Conservation (phyloP, 2,113 vertebrate species). For the Nibea coibor region DNA sequence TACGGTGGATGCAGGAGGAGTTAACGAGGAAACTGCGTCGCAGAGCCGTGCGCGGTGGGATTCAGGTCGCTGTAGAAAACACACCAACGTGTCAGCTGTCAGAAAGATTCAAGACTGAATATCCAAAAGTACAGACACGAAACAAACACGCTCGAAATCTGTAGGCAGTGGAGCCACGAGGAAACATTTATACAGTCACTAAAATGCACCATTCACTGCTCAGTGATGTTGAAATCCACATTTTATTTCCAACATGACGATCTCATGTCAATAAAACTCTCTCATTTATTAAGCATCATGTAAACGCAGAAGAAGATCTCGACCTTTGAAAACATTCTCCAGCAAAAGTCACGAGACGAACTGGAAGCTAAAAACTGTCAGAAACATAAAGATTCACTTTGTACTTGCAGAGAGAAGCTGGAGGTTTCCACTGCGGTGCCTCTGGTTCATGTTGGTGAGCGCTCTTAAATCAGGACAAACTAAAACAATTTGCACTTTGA, state of each 20-base stretch:
- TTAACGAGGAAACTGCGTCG: too few species aligned
- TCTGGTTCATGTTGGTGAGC: too few species aligned
- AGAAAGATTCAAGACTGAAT: not conserved
- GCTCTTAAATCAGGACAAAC: too few species aligned
- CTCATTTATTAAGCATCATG: not conserved
- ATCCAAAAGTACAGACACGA: not conserved
- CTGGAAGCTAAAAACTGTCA: not conserved
- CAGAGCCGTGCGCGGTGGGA: too few species aligned
- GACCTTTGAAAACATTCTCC: not conserved
- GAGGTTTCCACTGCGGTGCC: constrained; percentile 26
- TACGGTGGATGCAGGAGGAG: too few species aligned
- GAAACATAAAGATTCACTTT: constrained; percentile 29
- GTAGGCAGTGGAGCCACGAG: not conserved
- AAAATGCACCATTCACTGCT: not conserved
- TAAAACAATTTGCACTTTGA: constrained; percentile 5
- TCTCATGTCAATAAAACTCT: not conserved
- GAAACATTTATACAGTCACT: not conserved
- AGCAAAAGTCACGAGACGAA: not conserved
- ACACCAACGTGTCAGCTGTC: not conserved
- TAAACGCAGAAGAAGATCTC: not conserved
- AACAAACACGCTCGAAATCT: not conserved
- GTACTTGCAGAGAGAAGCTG: constrained; percentile 36
- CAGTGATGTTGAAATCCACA: not conserved
- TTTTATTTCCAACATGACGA: not conserved
- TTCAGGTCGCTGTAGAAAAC: too few species aligned